Evolutionary conservation across 2,797 vertebrate species (phyloP), one percentile per base, ranked within the genome.

Genomic region (Poecilia velifera): DNA sequence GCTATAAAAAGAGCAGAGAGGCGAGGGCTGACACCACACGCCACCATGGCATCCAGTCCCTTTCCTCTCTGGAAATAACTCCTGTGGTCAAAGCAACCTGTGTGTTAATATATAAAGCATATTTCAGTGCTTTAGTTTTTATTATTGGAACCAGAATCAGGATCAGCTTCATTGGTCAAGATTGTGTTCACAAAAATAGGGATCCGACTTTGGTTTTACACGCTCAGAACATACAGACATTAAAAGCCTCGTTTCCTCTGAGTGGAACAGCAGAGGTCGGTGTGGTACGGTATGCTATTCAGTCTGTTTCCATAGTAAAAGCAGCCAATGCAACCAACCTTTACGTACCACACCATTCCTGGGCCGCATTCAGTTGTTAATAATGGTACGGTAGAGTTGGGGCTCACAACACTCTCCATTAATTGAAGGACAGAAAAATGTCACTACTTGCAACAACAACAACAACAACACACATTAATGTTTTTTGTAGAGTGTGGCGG

Each of bases 51-150:
- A 80, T 85, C 85, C 76, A 79, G 74, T 71, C 70, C 81, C 53
- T 82, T 77, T 83, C 53, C 76, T 77, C 72, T 82, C 83, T 80
- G 72, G 76, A 90, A 90, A 89, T 89, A 93, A 89, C 83, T 83
- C 46, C 20, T 28, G 31, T 55, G 73, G 59, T 74, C 57, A 82
- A 81, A 85, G 76, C 80, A 76, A 84, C 74, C 76, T 79, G 80
- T 86, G 76, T 79, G 85, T 81, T 87, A 76, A 82, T 73, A 72
- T 71, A 72, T 71, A 72, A 36, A 6, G 47, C 73, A 73, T 76
- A 43, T 68, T 72, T 73, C 62, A 45, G 76, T 74, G 83, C 72
- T 80, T 82, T 81, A 75, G 78, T 84, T 79, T 84, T 53, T 53
- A 53, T 53, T 66, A 39, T 66, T 66, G 34, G 62, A 66, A 18